These are phyloP conservation scores for Esperia sulphurella DNA, from an alignment of 2,888 invertebrate species.

Conservation along the genomic window DNA sequence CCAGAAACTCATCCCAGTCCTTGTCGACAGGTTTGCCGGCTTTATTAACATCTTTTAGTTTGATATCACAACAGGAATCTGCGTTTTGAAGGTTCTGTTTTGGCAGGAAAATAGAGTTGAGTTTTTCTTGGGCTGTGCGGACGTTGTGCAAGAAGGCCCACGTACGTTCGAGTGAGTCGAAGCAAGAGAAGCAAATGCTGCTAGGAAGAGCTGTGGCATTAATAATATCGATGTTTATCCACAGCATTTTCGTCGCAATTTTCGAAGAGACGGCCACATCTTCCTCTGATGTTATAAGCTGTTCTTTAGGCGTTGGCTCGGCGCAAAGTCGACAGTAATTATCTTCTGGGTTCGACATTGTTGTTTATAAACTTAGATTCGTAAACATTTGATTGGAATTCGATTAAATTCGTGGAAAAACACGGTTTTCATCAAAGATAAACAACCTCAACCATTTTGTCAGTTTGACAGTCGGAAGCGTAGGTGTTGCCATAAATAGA, in stretches of 20 bases:
- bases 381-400: slow-evolving; percentile 10
- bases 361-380: slow-evolving; percentile 17
- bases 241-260: slow-evolving; percentile 56
- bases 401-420: slow-evolving; percentile 4
- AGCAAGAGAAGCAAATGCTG: slow-evolving; percentile 66
- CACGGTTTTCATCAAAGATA: slow-evolving; percentile 22
- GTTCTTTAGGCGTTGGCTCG: slow-evolving; percentile 51
- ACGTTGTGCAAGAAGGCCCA: slow-evolving; percentile 62
- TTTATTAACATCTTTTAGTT: slow-evolving; percentile 16
- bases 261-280: slow-evolving; percentile 56
- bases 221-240: slow-evolving; percentile 65
- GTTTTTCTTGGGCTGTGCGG: slow-evolving; percentile 54
- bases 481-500: slow-evolving; percentile 15
- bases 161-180: slow-evolving; percentile 62
- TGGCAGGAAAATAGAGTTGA: slow-evolving; percentile 37
- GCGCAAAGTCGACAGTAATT: slow-evolving; percentile 66
- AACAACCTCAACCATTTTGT: slow-evolving; percentile 37
- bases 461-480: slow-evolving; percentile 10
- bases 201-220: slow-evolving; percentile 44
- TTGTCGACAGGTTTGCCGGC: slow-evolving; percentile 51
- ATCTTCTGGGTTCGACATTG: slow-evolving; percentile 50
- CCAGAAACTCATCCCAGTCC: slow-evolving; percentile 56
- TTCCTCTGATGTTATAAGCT: slow-evolving; percentile 54
- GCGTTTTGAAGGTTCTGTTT: slow-evolving; percentile 20
- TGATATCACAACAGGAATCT: slow-evolving; percentile 11